Base-by-base conservation (phyloP, 2,113 vertebrate genomes). In the Jaculus jaculus region DNA sequence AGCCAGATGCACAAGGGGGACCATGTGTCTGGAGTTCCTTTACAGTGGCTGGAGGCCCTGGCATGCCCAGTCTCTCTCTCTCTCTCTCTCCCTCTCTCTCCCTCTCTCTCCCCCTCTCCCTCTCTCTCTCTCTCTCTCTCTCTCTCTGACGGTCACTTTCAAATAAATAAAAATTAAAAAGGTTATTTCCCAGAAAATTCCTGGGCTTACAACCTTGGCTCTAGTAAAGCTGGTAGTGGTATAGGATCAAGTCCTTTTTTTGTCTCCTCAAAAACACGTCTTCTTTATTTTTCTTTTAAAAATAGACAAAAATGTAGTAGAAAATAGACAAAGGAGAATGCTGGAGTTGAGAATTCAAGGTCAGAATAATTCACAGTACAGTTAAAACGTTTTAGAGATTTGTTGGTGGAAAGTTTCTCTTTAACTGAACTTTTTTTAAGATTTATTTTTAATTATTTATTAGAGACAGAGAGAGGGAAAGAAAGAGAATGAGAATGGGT, bases 311-410 rank as follows among this genome's bases (percentile, higher is more conserved):
- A 68, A 79, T 37, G 86, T 24, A 61, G 73, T 75, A 61, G 28
- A 79, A 63, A 5, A 65, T 66, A 58, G 28, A 23, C 18, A 12
- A 66, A 23, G 23, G 85, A 87, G 37, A 75, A 89, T 68, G 37
- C 58, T 92, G 26, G 23, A 69, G 72, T 72, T 94, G 75, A 92
- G 42, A 37, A 69, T 47, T 93, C n/a, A 79, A 80, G 71, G 32
- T 87, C 37, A 94, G 80, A 84, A 84, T n/a, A 24, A 87, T 4
- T 51, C 54, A 87, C 54, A 4, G 47, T 87, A 51, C 51, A 51
- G 23, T 77, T 73, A 72, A 37, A 84, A 63, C 18, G 12, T 83
- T 8, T 34, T 34, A 28, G 32, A 84, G 47, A 58, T 71, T n/a
- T 84, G 17, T 10, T 18, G 0, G 0, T 71, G 66, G 32, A 16